Base-by-base conservation (phyloP, 1,140 invertebrate species). In the Cherax destructor region DNA sequence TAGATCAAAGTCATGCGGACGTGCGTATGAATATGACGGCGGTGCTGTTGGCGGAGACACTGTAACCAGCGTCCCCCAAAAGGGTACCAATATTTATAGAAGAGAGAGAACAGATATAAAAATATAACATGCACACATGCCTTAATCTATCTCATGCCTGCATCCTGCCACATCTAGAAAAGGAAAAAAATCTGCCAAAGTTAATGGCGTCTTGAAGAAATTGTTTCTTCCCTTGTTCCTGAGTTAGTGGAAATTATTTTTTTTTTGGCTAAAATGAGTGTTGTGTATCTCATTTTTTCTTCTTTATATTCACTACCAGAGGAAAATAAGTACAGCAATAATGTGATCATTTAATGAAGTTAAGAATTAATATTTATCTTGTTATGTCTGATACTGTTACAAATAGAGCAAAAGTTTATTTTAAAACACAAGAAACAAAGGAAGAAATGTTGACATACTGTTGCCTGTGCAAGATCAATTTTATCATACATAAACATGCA, bases 151-250 rank as follows among this genome's bases (percentile, higher is more conserved):
- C 13, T 61, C 88, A 90, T 84, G 88, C 88, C 88, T 90, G 88
- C 88, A 90, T 90, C 88, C 88, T 49, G 88, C 88, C 88, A 90
- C 88, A 30, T 90, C 88, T 90, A 90, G 80, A 90, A 84, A 84
- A 90, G 59, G 88, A 80, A 90, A 81, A 84, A 90, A 90, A 80
- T 90, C 81, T 56, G 13, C 7, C 49, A 90, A 90, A 59, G 81
- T 21, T 69, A 81, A 81, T 69, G 49, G 56, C 21, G 24, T 88
- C 61, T 88, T 50, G 30, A 80, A 80, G 61, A 52, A 47, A 13
- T 13, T 9, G 30, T 69, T 69, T 47, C 56, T 21, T 5, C 81
- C 30, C 81, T 11, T 84, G 11, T 65, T 3, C 24, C 24, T 30
- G 69, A 21, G 21, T 1, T 65, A 65, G 18, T 5, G 5, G 11